Conservation (phyloP, 1,140 invertebrate genomes). For the Ruditapes philippinarum region DNA sequence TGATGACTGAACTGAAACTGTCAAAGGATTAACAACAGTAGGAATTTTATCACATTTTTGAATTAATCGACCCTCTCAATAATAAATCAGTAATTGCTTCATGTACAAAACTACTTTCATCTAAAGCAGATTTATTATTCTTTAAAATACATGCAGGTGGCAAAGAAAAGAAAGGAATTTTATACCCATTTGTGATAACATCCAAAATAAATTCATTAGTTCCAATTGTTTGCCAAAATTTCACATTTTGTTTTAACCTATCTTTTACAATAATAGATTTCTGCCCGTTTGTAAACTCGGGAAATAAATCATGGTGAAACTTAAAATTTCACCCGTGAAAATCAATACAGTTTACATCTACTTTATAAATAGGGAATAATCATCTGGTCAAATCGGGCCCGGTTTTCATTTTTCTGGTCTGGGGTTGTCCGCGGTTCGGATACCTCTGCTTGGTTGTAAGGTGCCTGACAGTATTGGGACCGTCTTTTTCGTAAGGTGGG, state of each 20-base stretch:
- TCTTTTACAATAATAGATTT: slow-evolving; percentile 4
- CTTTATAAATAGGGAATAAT: no score
- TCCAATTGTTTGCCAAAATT: neutral
- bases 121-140: slow-evolving; percentile 41
- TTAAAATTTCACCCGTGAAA: neutral
- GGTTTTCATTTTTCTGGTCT: neutral
- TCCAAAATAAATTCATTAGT: slow-evolving; percentile 40
- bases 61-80: slow-evolving; percentile 21
- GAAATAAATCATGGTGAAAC: neutral
- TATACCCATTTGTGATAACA: slow-evolving; percentile 42
- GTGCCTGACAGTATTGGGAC: no score
- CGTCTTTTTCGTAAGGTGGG: neutral
- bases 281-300: neutral
- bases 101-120: slow-evolving; percentile 16
- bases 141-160: neutral
- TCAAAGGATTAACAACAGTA: slow-evolving; percentile 45
- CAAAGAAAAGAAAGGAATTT: slow-evolving; percentile 39
- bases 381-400: neutral
- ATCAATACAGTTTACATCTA: neutral
- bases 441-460: no score
- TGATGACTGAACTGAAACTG: slow-evolving; percentile 20
- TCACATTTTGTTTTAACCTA: neutral
- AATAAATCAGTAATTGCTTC: slow-evolving; percentile 38
- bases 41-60: neutral
- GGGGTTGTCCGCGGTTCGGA: no score